phyloP scores from a whole-genome alignment of 2,888 invertebrate genomes.

The Syrista parreyssii region DNA sequence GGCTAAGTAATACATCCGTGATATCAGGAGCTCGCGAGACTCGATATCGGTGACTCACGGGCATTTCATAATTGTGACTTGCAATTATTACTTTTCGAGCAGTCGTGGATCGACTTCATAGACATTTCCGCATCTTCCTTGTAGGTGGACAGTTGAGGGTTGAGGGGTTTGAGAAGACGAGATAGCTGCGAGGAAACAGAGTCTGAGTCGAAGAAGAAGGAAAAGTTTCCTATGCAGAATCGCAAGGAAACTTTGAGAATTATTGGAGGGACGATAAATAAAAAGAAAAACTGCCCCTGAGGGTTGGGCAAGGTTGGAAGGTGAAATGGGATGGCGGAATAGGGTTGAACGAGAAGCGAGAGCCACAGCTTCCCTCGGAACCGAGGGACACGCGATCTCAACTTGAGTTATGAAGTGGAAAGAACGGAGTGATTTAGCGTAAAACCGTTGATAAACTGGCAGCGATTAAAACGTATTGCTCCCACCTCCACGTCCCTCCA shows the following conservation, averaged over 20 bases:
- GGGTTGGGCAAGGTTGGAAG: not conserved
- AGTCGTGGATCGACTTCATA: not conserved
- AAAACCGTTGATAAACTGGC: slow-evolving; percentile 19
- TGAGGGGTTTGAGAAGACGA: not conserved
- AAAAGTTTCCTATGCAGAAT: slow-evolving; percentile 21
- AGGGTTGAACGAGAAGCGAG: slow-evolving; percentile 5
- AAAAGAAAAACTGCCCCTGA: slow-evolving; percentile 14
- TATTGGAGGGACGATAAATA: slow-evolving; percentile 19
- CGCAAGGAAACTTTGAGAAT: slow-evolving; percentile 19
- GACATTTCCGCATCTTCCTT: not conserved
- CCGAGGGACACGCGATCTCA: slow-evolving; percentile 21
- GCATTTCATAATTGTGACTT: not conserved
- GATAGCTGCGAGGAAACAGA: not conserved
- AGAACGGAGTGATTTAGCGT: slow-evolving; percentile 24
- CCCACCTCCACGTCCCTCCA: not conserved
- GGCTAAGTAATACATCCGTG: not conserved
- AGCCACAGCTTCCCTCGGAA: slow-evolving; percentile 13
- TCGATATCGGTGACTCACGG: not conserved
- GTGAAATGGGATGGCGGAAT: slow-evolving; percentile 5
- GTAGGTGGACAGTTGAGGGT: no score
- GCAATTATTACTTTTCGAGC: not conserved
- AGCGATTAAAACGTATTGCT: slow-evolving; percentile 19
- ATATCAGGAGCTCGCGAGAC: not conserved
- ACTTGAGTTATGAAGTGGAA: slow-evolving; percentile 23
- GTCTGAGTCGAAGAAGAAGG: not conserved